A percentile compares a stretch with the other conserved stretches of the same genome.
Conservation (phyloP, 1,140 invertebrate species). For the Onthophagus taurus region DNA sequence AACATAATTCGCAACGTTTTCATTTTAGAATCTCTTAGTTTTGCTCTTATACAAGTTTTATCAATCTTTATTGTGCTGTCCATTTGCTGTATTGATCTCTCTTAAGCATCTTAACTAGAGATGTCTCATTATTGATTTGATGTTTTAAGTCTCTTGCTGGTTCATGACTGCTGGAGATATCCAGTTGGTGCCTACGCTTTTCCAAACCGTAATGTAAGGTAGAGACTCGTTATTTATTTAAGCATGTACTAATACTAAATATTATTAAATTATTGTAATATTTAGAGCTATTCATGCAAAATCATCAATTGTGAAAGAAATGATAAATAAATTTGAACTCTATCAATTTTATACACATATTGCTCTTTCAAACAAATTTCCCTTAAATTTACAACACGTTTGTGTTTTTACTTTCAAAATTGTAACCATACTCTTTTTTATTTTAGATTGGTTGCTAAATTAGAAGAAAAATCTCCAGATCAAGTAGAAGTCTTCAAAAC, state of each 20-base stretch:
- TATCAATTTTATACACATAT: slow-evolving; percentile 6
- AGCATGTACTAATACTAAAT: slow-evolving; percentile 35
- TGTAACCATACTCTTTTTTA: slow-evolving; percentile 20
- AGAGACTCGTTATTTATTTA: no score
- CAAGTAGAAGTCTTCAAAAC: slow-evolving; percentile 83
- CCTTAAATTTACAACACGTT: neutral
- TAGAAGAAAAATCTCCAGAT: slow-evolving; percentile 69
- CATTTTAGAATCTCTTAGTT: no score
- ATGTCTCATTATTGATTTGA: no score
- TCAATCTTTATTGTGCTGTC: no score
- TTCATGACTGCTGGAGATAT: no score
- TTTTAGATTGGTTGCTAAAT: slow-evolving; percentile 67
- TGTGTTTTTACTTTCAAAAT: neutral
- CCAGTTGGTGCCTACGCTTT: no score
- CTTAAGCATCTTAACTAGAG: no score
- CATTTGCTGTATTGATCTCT: no score
- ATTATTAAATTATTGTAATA: slow-evolving; percentile 18
- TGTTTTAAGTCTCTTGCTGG: no score
- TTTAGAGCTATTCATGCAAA: slow-evolving; percentile 32
- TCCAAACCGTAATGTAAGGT: no score
- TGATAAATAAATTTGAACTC: slow-evolving; percentile 10
- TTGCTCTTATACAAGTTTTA: no score
- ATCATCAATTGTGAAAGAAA: slow-evolving; percentile 14
- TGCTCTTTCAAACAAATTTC: neutral
- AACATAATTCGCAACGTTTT: no score